phyloP scores from a whole-genome alignment of 1,140 invertebrate genomes.

The Cyclina sinensis region DNA sequence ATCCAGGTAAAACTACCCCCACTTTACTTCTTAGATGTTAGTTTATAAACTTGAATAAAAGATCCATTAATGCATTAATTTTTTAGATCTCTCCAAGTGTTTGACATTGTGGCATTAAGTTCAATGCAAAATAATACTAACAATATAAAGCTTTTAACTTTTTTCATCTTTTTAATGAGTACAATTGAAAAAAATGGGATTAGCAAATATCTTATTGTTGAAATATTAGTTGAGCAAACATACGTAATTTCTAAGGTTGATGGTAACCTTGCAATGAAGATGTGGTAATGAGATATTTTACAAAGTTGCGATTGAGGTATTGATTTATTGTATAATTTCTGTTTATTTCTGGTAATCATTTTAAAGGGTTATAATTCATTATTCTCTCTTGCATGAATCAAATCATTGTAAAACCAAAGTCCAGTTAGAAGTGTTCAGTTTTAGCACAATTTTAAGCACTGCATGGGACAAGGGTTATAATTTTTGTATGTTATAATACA shows the following conservation, averaged over 20 bases:
- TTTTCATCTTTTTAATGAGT: conserved; percentile 23
- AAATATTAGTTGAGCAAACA: neutral
- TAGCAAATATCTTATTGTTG: neutral
- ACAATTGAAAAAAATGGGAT: neutral
- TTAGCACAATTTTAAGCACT: too few relatives aligned
- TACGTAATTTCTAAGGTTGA: neutral
- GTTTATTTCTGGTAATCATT: too few relatives aligned
- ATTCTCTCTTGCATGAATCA: too few relatives aligned
- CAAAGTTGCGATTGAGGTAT: too few relatives aligned
- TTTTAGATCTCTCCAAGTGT: neutral
- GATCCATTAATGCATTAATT: conserved; percentile 32
- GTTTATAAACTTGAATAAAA: conserved; percentile 4
- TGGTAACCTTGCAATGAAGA: conserved; percentile 6
- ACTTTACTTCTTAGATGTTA: conserved; percentile 7
- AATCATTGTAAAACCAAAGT: too few relatives aligned
- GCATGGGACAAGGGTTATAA: too few relatives aligned
- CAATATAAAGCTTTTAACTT: conserved; percentile 23
- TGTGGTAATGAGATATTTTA: too few relatives aligned
- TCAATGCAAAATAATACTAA: conserved; percentile 22
- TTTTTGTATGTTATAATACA: too few relatives aligned
- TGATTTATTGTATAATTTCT: too few relatives aligned
- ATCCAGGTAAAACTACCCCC: neutral
- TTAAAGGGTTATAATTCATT: too few relatives aligned
- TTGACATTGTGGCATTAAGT: conserved; percentile 15
- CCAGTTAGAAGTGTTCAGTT: too few relatives aligned